Base-by-base conservation (phyloP, 2,888 invertebrate species). In the Cryptophagus acutangulus region DNA sequence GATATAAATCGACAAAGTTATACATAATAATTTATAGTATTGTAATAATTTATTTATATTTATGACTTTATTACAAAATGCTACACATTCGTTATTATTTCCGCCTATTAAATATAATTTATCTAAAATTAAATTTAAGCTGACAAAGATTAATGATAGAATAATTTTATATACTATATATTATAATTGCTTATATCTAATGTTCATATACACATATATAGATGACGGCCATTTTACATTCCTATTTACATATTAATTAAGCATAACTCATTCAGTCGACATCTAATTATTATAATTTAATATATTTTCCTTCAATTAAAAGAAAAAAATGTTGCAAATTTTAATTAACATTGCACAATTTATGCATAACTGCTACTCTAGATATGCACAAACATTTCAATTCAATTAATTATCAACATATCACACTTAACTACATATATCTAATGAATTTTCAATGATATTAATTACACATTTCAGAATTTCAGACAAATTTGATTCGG, bases 211-310 rank as follows among this genome's bases (percentile, higher is more conserved):
- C 26, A n/a, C n/a, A 26, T 26, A 20, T 20, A 20, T 28, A 12
- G 13, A 34, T 34, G 34, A 26, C 29, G 37, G 17, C 25, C 29
- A 37, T 37, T 18, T 16, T 37, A 37, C 25, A 37, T 8, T n/a
- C 15, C 37, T 29, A 37, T 37, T 37, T 29, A 37, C 37, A 37
- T 37, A 37, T 37, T 37, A 37, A 37, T 29, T 29, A 29, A 37
- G 17, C 37, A 37, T 36, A 31, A 36, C 15, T 36, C 25, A 36
- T 36, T 36, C 36, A 20, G n/a, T n/a, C 3, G 36, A 24, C 36
- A 36, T 36, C 36, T 36, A 36, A 36, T 36, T 36, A 36, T 36
- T 36, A 14, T 36, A 25, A 36, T 25, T 36, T 17, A 17, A 17
- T 36, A 17, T 38, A 31, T 31, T 31, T 12, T n/a, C 3, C 3